Evolutionary conservation across 2,797 vertebrate genomes (phyloP), one percentile per base, ranked within the genome.

Genomic region (Diplodus puntazzo): DNA sequence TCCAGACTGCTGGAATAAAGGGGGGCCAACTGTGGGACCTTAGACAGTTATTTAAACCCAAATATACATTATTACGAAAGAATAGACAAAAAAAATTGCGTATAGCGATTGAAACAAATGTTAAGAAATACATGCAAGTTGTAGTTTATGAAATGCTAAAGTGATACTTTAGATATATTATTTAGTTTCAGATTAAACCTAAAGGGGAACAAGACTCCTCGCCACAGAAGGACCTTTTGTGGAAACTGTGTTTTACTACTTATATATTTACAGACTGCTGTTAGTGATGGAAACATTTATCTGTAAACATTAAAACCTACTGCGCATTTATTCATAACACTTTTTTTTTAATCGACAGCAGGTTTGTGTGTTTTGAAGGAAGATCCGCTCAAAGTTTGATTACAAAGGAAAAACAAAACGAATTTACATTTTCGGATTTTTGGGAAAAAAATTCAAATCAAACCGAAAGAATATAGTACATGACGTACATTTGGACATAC

Each of bases 351-450:
- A 23, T 30, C 3, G 55, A 16, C 2, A 69, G 16, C 54, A 23
- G 1, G 4, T 46, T 10, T 49, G 48, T 3, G 21, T 64, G 52
- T 21, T 59, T 17, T 30, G 0, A 14, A 13, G 39, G 6, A 62
- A 73, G 3, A 18, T 58, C 39, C 16, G 48, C 2, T 58, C 12
- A 27, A 77, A 81, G 57, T 75, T 74, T 54, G 11, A 46, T 59
- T 42, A n/a, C 43, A 53, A n/a, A 39, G 16, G 18, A 12, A 49
- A 10, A 16, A 23, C 50, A 27, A 43, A 55, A 5, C 21, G 11
- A 46, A 45, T 6, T 2, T n/a, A 18, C 11, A 13, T 53, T 50
- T 52, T 30, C 1, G 9, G n/a, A 52, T 23, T 61, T n/a, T 63
- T n/a, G 57, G 3, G 1, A 0, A 25, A 43, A 18, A n/a, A 10